Conservation (phyloP, 2,797 vertebrate species). For the Sebastes steindachneri region DNA sequence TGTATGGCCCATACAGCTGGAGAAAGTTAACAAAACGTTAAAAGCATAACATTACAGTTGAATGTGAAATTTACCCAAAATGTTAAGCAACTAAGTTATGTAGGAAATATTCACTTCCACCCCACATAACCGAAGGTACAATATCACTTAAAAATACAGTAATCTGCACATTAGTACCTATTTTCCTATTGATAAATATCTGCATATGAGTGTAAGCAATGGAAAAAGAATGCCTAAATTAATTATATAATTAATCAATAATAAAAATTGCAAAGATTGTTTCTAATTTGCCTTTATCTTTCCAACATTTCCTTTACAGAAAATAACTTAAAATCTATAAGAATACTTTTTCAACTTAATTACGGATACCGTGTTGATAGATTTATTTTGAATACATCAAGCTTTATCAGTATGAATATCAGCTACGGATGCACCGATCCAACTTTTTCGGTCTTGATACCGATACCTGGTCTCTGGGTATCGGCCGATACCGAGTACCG, state of each 20-base stretch:
- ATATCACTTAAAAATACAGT: background rate
- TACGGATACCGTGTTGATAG: background rate
- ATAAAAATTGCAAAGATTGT: background rate
- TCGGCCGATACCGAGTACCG: too few relatives aligned
- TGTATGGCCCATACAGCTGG: background rate
- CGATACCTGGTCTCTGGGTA: too few relatives aligned
- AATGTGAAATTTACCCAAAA: too few relatives aligned
- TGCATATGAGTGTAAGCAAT: background rate
- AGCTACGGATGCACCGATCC: too few relatives aligned
- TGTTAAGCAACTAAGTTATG: background rate
- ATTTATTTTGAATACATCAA: background rate
- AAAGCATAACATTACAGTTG: too few relatives aligned
- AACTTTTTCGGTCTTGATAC: too few relatives aligned
- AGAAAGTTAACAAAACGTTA: background rate
- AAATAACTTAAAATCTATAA: background rate
- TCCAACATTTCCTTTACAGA: background rate
- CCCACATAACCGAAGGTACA: background rate
- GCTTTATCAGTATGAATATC: background rate
- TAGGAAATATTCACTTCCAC: background rate
- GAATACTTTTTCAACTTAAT: background rate
- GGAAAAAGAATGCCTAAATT: background rate
- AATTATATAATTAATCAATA: background rate
- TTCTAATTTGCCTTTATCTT: background rate
- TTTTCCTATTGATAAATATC: background rate
- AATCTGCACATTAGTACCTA: background rate